These are phyloP conservation scores for Vespertilio murinus DNA, from an alignment of 2,797 vertebrate genomes.

Conservation along the genomic window DNA sequence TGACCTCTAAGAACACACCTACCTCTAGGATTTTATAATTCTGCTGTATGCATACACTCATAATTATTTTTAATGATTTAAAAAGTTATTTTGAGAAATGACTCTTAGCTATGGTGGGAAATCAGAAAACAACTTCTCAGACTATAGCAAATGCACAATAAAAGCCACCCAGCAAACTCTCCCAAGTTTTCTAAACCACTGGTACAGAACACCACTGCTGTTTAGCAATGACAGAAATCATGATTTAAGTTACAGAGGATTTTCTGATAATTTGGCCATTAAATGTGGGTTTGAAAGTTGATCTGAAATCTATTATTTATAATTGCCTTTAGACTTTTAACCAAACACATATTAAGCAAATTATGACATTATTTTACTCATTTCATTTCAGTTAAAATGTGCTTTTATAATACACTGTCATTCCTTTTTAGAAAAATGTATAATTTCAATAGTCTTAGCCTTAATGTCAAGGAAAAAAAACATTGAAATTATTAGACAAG, in stretches of 20 bases:
- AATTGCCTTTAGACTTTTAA: conserved; percentile 38
- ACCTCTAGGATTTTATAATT: neutral
- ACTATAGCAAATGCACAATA: neutral
- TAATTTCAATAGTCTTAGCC: conserved; percentile 25
- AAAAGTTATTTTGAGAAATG: neutral
- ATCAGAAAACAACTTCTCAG: neutral
- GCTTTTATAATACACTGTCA: conserved; percentile 14
- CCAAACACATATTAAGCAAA: conserved; percentile 3
- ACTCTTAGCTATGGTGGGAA: neutral
- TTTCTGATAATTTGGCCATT: neutral
- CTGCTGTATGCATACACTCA: neutral
- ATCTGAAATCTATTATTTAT: conserved; percentile 39
- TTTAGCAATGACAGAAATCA: neutral
- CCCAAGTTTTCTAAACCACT: neutral
- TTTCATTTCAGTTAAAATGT: conserved; percentile 48
- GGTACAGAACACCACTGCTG: neutral
- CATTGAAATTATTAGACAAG: conserved; percentile 39
- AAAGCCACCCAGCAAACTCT: neutral
- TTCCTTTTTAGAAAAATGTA: neutral
- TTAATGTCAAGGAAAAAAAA: conserved; percentile 49
- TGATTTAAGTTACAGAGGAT: neutral
- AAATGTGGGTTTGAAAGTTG: conserved; percentile 25
- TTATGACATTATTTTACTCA: conserved; percentile 20
- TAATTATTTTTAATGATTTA: neutral
- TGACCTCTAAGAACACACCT: neutral